Evolutionary conservation across 2,113 vertebrate species (phyloP).

Genomic region (Tragulus kanchil): DNA sequence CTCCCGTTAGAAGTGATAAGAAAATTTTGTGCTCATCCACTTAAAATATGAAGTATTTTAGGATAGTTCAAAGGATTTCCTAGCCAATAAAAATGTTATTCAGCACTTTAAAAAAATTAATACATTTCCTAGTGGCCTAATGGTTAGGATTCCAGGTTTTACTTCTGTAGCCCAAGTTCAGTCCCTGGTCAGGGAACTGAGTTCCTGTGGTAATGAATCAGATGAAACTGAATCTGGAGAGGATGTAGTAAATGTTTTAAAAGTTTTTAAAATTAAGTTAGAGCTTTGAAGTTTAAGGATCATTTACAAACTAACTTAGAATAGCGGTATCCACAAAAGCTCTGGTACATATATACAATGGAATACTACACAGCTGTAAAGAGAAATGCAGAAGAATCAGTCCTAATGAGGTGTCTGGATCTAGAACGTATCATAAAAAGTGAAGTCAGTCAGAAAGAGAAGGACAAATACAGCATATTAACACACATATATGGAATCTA

Average conservation of each 20-base stretch:
- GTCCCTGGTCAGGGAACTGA: neutral
- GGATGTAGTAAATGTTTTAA: neutral
- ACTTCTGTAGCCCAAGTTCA: neutral
- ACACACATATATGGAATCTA: too few relatives aligned
- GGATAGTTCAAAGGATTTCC: neutral
- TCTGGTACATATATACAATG: too few relatives aligned
- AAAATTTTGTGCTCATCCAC: neutral
- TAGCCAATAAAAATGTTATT: conserved; percentile 4
- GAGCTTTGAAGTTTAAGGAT: conserved; percentile 40
- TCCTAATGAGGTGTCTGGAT: too few relatives aligned
- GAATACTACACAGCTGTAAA: too few relatives aligned
- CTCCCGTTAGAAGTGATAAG: neutral
- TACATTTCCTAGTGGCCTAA: neutral
- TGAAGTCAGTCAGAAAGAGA: too few relatives aligned
- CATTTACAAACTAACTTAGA: conserved; percentile 62
- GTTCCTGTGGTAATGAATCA: neutral
- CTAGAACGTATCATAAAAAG: too few relatives aligned
- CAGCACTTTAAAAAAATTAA: neutral
- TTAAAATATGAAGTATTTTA: conserved; percentile 44
- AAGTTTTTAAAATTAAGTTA: neutral
- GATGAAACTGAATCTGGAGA: conserved; percentile 6
- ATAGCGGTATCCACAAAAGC: neutral
- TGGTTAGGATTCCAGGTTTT: neutral
- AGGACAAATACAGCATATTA: too few relatives aligned
- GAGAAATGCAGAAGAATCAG: too few relatives aligned